Base-by-base conservation (phyloP, 2,113 vertebrate genomes). In the Raphicerus campestris region DNA sequence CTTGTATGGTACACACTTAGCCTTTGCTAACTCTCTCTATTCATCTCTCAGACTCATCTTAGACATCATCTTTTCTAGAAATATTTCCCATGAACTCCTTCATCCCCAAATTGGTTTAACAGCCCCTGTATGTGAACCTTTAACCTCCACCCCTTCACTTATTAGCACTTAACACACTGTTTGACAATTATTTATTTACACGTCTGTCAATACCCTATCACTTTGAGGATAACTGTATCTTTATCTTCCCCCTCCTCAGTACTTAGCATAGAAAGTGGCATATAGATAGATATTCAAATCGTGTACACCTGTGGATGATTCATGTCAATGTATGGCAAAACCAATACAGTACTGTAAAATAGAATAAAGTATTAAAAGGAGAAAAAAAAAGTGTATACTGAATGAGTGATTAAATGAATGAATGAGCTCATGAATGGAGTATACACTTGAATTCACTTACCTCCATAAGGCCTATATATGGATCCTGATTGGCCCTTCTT, bases 361-460 rank as follows among this genome's bases (percentile, higher is more conserved):
- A n/a, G n/a, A n/a, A n/a, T n/a, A n/a, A n/a, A n/a, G n/a, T n/a
- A n/a, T n/a, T n/a, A n/a, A n/a, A n/a, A n/a, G n/a, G n/a, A n/a
- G n/a, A n/a, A n/a, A n/a, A n/a, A n/a, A 89, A 51, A 94, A 92
- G 75, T 89, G 32, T 82, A 75, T 96, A 16, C 55, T 91, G 61
- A 70, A 60, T 88, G 5, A 89, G 10, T 75, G 53, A 86, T 3
- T 83, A 61, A 94, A 56, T 73, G 47, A 94, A 53, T 55, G 26
- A 84, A 93, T 94, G 51, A 93, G 78, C 35, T 77, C 42, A 47
- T 63, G 32, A 93, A 87, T 81, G 13, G 3, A 93, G 1, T 81
- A 75, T n/a, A n/a, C 70, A 9, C 28, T 93, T 95, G 61, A 93
- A 80, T 87, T 92, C 20, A 80, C 13, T 84, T 80, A 53, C 19